Evolutionary conservation across 2,797 vertebrate species (phyloP).

Genomic region (Gobionotothen gibberifrons): DNA sequence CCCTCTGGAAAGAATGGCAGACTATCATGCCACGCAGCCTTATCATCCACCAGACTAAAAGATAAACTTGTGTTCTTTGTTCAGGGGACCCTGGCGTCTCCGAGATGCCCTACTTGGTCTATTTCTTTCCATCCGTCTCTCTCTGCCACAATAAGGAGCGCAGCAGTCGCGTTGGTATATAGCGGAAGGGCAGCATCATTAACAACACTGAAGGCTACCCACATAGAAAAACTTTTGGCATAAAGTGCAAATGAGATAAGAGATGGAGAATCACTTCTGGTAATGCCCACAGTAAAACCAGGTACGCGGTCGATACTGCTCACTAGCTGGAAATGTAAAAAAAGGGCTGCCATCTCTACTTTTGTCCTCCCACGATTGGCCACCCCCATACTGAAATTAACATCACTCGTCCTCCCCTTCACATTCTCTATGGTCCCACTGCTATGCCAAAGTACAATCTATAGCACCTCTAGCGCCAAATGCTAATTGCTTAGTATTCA

Average conservation of each 20-base stretch:
- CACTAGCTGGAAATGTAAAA: conserved; percentile 57
- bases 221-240: conserved; percentile 54
- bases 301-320: conserved; percentile 51
- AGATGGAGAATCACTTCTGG: conserved; percentile 36
- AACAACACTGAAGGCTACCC: conserved; percentile 56
- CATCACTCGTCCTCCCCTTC: conserved; percentile 67
- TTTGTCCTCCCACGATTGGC: conserved; percentile 66
- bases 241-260: conserved; percentile 61
- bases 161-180: conserved; percentile 40
- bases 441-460: conserved; percentile 65
- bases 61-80: conserved; percentile 55
- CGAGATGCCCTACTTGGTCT: conserved; percentile 52
- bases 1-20: conserved; percentile 42
- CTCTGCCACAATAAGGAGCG: conserved; percentile 17
- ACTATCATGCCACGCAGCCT: conserved; percentile 7
- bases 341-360: conserved; percentile 56
- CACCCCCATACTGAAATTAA: conserved; percentile 74
- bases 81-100: conserved; percentile 47
- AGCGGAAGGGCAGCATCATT: conserved; percentile 64
- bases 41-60: conserved; percentile 57
- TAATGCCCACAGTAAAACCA: conserved; percentile 47
- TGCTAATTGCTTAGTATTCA: conserved; percentile 74
- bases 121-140: conserved; percentile 40
- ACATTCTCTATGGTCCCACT: conserved; percentile 57
- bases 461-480: conserved; percentile 72